Evolutionary conservation across 1,140 invertebrate species (phyloP).

Genomic region (Anthonomus grandis): DNA sequence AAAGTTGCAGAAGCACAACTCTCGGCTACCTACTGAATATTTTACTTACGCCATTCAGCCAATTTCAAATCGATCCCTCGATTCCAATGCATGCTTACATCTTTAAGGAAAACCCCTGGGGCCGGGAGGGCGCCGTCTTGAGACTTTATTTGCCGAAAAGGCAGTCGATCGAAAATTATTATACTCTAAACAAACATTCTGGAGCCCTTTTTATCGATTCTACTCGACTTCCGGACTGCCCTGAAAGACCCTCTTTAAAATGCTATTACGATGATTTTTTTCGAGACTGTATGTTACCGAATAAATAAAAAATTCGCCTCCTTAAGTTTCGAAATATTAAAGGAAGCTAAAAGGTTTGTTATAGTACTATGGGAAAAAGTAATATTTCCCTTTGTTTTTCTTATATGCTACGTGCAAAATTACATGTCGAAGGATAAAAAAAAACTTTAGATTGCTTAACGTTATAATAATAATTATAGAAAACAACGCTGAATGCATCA

Average conservation of each 20-base stretch:
- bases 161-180: constrained; percentile 31
- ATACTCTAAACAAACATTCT: constrained; percentile 30
- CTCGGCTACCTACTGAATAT: constrained; percentile 19
- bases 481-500: no score
- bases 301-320: no score
- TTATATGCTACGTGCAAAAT: no score
- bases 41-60: constrained; percentile 15
- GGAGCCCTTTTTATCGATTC: constrained; percentile 17
- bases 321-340: no score
- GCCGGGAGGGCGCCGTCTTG: constrained; percentile 15
- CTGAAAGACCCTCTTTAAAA: constrained; percentile 20
- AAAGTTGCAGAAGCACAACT: no score
- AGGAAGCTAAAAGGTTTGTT: no score
- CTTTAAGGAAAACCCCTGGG: constrained; percentile 19
- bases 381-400: no score
- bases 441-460: no score
- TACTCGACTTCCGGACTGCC: constrained; percentile 10
- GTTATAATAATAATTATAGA: no score
- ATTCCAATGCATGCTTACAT: constrained; percentile 25
- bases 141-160: constrained; percentile 29
- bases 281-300: no score
- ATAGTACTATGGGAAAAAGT: no score
- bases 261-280: constrained; percentile 15
- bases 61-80: constrained; percentile 22
- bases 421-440: no score